Base-by-base conservation (phyloP, 1,140 invertebrate species). In the Hylyphantes graminicola region DNA sequence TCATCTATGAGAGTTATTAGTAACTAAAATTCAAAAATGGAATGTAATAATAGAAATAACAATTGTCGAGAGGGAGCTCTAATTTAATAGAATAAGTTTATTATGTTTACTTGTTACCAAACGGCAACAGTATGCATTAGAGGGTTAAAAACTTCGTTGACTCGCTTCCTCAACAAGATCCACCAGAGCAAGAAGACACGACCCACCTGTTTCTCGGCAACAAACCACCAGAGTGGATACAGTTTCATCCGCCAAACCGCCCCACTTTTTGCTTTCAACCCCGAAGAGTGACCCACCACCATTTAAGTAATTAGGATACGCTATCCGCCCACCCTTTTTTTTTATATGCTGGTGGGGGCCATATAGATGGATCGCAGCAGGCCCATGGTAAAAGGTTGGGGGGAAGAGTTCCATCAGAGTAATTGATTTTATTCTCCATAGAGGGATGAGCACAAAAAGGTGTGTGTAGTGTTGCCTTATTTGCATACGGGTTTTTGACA, bases 291-390 rank as follows among this genome's bases (percentile, higher is more conserved):
- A 81, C 78, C 78, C 64, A 63, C 67, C 78, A 35, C 78, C 78
- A 81, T 81, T 81, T 81, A 81, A 81, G 78, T 81, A 81, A 81
- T 81, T 81, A 81, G 78, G 78, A 81, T 81, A 54, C 78, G 78
- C 64, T 81, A 81, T 68, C 17, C 48, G 11, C 35, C 55, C 78
- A 19, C 48, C 35, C 19, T 61, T 61, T 67, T 57, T 21, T 72
- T 54, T 19, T 48, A 13, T 65, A 17, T 68, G 57, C 17, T 64
- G 35, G 35, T 35, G 75, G n/a, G 55, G 55, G 55, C 75, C 35
- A 35, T 59, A 79, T 59, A 79, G 77, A 79, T 79, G 77, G 77
- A 79, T 79, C 70, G 77, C 65, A n/a, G 35, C 35, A 67, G 75
- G 59, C 19, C 75, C 75, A 51, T 51, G 15, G 65, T 51, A 68